Conservation (phyloP, 2,888 invertebrate species). For the Crepidodera aurea region DNA sequence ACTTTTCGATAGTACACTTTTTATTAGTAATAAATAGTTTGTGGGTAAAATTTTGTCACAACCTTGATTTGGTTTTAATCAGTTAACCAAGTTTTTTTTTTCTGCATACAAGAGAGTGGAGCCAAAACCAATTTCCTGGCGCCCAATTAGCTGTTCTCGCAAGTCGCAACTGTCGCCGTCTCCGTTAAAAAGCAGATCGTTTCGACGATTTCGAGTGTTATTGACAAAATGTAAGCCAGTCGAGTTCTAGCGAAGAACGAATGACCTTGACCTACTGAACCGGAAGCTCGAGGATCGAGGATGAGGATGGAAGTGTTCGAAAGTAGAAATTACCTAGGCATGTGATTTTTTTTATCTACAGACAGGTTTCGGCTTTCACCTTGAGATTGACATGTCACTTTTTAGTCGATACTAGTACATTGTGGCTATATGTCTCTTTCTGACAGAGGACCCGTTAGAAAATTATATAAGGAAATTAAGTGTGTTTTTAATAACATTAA, state of each 20-base stretch:
- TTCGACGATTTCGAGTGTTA: constrained; percentile 21
- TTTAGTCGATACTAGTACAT: neutral
- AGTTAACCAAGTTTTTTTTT: too few relatives aligned
- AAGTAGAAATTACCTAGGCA: constrained; percentile 33
- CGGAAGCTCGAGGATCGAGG: constrained; percentile 22
- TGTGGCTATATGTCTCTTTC: too few relatives aligned
- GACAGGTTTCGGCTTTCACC: constrained; percentile 31
- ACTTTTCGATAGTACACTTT: too few relatives aligned
- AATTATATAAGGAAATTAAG: too few relatives aligned
- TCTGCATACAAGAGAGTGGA: too few relatives aligned
- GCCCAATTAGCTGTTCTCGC: constrained; percentile 12
- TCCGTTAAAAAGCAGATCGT: too few relatives aligned
- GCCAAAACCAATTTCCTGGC: constrained; percentile 7
- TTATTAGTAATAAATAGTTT: too few relatives aligned
- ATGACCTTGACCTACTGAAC: constrained; percentile 44
- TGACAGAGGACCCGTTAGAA: too few relatives aligned
- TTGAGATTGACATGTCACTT: constrained; percentile 22
- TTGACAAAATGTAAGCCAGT: constrained; percentile 31
- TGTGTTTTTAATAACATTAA: too few relatives aligned
- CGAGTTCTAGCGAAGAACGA: constrained; percentile 28
- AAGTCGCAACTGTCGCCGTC: neutral
- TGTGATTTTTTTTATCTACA: constrained; percentile 20
- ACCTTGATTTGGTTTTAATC: too few relatives aligned
- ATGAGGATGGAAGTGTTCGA: constrained; percentile 39
- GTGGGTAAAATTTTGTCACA: too few relatives aligned